Conservation (phyloP, 2,888 invertebrate genomes). For the Rhodophaea formosa region DNA sequence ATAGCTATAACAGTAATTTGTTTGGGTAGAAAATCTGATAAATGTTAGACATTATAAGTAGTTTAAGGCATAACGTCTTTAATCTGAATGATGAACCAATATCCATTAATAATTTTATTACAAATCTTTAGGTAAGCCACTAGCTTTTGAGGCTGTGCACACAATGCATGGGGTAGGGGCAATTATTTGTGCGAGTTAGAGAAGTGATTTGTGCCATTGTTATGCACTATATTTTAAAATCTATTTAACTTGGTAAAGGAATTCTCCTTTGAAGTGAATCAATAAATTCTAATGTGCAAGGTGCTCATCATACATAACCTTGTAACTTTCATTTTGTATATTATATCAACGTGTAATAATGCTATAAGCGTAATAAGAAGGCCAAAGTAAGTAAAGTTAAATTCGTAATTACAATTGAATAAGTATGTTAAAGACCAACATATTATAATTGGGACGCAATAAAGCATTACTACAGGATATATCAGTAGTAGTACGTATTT, state of each 20-base stretch:
- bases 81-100: no score
- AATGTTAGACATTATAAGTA: no score
- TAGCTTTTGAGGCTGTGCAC: no score
- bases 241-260: background rate
- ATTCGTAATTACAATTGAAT: background rate
- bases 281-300: background rate
- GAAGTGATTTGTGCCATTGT: no score
- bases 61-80: no score
- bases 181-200: no score
- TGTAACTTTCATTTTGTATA: background rate
- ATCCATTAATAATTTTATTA: no score
- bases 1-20: no score
- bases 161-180: no score
- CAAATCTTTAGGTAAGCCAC: no score
- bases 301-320: background rate
- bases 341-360: background rate
- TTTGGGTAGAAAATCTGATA: no score
- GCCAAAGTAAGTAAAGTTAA: background rate
- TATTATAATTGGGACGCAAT: background rate
- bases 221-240: no score
- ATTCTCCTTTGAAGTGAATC: background rate
- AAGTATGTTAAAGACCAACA: background rate
- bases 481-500: slow-evolving; percentile 1
- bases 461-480: background rate
- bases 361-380: background rate